Base-by-base conservation (phyloP, 1,140 invertebrate species). In the Zaprionus vittiger region DNA sequence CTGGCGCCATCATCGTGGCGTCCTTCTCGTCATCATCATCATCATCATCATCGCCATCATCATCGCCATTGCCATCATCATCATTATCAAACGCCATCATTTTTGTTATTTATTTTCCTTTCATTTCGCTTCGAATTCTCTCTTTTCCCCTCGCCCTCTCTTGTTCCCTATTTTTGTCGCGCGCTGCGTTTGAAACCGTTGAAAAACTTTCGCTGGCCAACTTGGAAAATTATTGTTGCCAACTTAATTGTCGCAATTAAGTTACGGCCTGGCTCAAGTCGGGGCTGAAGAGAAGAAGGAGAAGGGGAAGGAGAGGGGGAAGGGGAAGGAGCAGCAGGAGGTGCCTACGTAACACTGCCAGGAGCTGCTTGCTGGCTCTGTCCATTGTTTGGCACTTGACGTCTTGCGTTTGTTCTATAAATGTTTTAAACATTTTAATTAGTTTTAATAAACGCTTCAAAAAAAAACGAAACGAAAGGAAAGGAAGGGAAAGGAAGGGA, bases 371-470 rank as follows among this genome's bases (percentile, higher is more conserved):
- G 31, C 31, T 31, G 57, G 28, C 38, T 20, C 14, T 24, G 26
- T 55, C 54, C 61, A 69, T 78, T 78, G 76, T 74, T 69, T 69
- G 66, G 47, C 61, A 74, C 65, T 78, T 78, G 65, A 70, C 65
- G 65, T 74, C 75, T 63, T 62, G 70, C 75, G 75, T 75, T 79
- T 75, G 66, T 79, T 75, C 66, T 79, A 70, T 75, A 75, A 75
- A 79, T 79, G 66, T 79, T 75, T 79, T 75, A 75, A 79, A 75
- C 72, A 79, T 79, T 79, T 79, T 79, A 79, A 79, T 79, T 79
- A 79, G 77, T 79, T 79, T 79, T 79, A 75, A 79, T 79, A 75
- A 79, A 75, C 77, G 77, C 75, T 73, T 62, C 47, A 57, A 38
- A 75, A 56, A 70, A 60, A 24, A 56, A 59, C 31, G 31, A 59